Percentiles rank a stretch among this genome's conserved stretches.
These are phyloP conservation scores for Enteromius unitaeniatus DNA, from an alignment of 2,797 vertebrate genomes.

Conservation along the genomic window DNA sequence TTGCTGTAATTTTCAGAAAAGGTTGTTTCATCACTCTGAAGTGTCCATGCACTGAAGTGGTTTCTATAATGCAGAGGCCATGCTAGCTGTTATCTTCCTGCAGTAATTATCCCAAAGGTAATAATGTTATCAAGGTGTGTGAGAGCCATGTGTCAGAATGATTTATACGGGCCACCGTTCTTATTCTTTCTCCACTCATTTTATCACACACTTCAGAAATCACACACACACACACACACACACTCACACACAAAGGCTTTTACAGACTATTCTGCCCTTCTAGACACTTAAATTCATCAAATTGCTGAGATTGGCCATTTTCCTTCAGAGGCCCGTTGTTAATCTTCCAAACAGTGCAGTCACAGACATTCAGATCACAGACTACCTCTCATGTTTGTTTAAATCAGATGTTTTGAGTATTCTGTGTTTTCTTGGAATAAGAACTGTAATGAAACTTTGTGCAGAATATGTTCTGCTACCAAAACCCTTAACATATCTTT, in stretches of 20 bases:
- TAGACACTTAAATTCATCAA: constrained; percentile 59
- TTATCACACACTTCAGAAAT: constrained; percentile 40
- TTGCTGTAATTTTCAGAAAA: constrained; percentile 20
- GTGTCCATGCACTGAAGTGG: constrained; percentile 26
- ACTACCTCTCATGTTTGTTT: constrained; percentile 9
- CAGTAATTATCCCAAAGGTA: constrained; percentile 60
- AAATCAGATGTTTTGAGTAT: neutral
- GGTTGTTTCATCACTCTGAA: constrained; percentile 13
- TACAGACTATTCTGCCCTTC: constrained; percentile 35
- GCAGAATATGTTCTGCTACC: neutral
- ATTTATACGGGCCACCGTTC: constrained; percentile 52
- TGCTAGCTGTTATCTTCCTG: constrained; percentile 46
- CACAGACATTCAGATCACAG: constrained; percentile 21
- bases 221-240: constrained; percentile 22
- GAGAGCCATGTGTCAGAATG: constrained; percentile 53
- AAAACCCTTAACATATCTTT: neutral
- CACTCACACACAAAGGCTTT: constrained; percentile 42
- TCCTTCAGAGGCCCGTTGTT: constrained; percentile 41
- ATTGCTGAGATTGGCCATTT: constrained; percentile 43
- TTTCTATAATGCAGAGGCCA: constrained; percentile 33
- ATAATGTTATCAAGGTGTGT: constrained; percentile 59
- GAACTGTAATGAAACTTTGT: neutral
- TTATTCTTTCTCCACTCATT: constrained; percentile 45
- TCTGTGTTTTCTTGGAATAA: neutral
- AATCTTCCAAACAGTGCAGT: constrained; percentile 49